A percentile compares a stretch with the other conserved stretches of the same genome.
phyloP scores from a whole-genome alignment of 2,888 invertebrate genomes.

The Vanessa cardui region DNA sequence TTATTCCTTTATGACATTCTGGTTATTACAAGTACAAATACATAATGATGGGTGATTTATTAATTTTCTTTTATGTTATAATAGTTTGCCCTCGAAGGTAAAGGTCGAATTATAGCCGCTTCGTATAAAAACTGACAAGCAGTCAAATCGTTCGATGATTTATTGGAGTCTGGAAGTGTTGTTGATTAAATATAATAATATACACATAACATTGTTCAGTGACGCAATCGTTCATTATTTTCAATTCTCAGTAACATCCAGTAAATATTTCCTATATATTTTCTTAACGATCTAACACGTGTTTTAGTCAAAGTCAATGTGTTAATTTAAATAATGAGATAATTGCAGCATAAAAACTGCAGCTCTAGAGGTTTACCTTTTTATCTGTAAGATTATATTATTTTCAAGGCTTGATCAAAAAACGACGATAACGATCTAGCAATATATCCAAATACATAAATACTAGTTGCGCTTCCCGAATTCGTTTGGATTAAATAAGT shows the following conservation, averaged over 20 bases:
- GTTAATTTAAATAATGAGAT: neutral
- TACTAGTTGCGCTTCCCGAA: too few species aligned
- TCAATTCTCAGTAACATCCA: neutral
- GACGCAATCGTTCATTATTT: slow-evolving; percentile 1
- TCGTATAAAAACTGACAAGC: slow-evolving; percentile 16
- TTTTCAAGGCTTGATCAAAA: neutral
- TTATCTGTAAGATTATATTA: neutral
- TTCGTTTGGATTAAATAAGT: too few species aligned
- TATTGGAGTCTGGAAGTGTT: neutral
- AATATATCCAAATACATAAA: too few species aligned
- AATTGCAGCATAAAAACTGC: neutral
- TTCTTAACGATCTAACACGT: neutral
- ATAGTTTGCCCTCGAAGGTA: slow-evolving; percentile 16
- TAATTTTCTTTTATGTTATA: neutral
- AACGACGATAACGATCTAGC: neutral
- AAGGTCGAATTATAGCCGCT: slow-evolving; percentile 14
- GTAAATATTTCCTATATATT: neutral
- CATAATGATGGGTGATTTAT: slow-evolving; percentile 5
- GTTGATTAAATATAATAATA: neutral
- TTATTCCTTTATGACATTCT: neutral
- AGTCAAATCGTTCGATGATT: slow-evolving; percentile 8
- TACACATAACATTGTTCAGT: neutral
- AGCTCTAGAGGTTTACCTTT: neutral
- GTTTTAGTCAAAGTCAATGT: neutral
- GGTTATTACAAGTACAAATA: neutral